Percentiles rank a stretch among this genome's conserved stretches.
Evolutionary conservation across 2,113 vertebrate species (phyloP).

Genomic region (Gnathonemus longibarbis): DNA sequence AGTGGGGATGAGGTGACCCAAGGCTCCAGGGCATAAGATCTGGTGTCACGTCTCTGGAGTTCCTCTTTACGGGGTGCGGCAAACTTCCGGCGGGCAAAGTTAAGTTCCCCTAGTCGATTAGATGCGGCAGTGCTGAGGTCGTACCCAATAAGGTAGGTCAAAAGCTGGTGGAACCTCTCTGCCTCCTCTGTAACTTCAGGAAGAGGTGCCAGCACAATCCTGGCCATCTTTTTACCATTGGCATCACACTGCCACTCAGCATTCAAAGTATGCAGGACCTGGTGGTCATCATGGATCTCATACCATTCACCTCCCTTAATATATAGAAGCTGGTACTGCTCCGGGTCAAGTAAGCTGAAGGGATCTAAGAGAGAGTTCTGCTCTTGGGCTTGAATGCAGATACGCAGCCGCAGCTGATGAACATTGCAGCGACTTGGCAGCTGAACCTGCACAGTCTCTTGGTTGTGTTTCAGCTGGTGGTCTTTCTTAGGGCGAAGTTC

Average conservation of each 20-base stretch:
- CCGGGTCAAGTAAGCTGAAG: constrained; percentile 52
- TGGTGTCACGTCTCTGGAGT: constrained; percentile 45
- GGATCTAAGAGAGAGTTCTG: constrained; percentile 42
- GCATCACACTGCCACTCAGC: constrained; percentile 47
- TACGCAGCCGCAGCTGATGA: constrained; percentile 53
- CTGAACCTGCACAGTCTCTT: constrained; percentile 32
- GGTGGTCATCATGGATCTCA: constrained; percentile 64
- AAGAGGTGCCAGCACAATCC: constrained; percentile 41
- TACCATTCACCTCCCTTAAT: constrained; percentile 47
- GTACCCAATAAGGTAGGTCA: constrained; percentile 55
- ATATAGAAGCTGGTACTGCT: constrained; percentile 57
- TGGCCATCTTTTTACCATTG: constrained; percentile 33
- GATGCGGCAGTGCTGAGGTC: constrained; percentile 47
- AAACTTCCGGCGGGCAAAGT: constrained; percentile 60
- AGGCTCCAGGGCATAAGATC: constrained; percentile 56
- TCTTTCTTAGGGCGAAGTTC: constrained; percentile 36
- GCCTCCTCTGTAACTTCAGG: constrained; percentile 39
- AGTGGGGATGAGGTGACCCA: constrained; percentile 51
- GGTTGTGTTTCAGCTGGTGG: neutral
- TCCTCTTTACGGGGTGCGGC: constrained; percentile 49
- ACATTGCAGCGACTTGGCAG: constrained; percentile 57
- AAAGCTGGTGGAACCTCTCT: constrained; percentile 30
- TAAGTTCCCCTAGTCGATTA: constrained; percentile 55
- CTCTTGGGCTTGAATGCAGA: constrained; percentile 50
- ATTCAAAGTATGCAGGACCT: constrained; percentile 58